Base-by-base conservation (phyloP, 2,797 vertebrate genomes). In the Clarias fuscus region DNA sequence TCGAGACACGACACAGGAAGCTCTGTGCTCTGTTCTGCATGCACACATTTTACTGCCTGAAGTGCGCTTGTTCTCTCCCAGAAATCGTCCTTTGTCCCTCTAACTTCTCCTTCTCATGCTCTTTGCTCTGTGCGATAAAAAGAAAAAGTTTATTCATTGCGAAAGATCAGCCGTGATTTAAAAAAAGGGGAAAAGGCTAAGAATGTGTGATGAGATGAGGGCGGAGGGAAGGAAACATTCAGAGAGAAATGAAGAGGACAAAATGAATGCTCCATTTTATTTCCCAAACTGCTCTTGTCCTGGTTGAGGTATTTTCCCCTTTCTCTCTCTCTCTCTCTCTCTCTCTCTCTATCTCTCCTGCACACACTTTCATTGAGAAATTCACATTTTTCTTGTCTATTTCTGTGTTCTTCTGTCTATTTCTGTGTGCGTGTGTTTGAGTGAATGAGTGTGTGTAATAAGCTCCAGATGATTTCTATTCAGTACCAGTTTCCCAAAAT, bases 401-500 rank as follows among this genome's bases (percentile, higher is more conserved):
- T 53, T 83, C 18, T 37, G 53, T 56, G 13, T 56, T 4, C 53
- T 56, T 56, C 53, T 56, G 33, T 62, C 37, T 37, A 37, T 37
- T 37, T 37, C 37, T 86, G n/a, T 84, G 70, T 76, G 68, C 84
- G 85, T 86, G 71, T 72, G 78, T 83, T 70, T 83, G 78, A 83
- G 81, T 86, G 78, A 40, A 75, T 91, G 91, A 90, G 88, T 88
- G 82, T 59, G 83, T 89, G 92, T 96, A 95, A 96, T 94, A 93
- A 93, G 93, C 93, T 94, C 93, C 95, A 95, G 95, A 95, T 95
- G 94, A 94, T 93, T 94, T 92, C 92, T 92, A 93, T 89, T 85
- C 87, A 88, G 90, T 93, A 94, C 94, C 94, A 95, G 93, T 90
- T 91, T 93, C 93, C 92, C 92, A 95, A 94, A 96, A 96, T 95